Evolutionary conservation across 1,140 invertebrate genomes (phyloP).

Genomic region (Plectus sambesii): DNA sequence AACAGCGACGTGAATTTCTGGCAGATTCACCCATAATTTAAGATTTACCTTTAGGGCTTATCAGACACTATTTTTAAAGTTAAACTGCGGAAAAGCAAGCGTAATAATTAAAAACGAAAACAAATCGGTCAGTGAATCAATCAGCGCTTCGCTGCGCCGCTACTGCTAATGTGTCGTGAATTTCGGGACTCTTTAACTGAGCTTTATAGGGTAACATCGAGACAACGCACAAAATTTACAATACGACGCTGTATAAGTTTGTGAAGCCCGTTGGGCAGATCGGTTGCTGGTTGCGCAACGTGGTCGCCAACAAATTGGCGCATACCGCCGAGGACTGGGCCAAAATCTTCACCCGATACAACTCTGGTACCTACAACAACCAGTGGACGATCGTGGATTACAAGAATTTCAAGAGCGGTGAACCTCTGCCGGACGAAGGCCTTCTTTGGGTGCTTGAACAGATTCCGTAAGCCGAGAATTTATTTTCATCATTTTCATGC

Average conservation of each 20-base stretch:
- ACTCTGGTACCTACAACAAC: constrained; percentile 69
- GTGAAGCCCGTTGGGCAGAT: constrained; percentile 55
- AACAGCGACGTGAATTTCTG: no score
- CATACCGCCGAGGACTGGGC: constrained; percentile 61
- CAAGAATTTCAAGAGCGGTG: constrained; percentile 52
- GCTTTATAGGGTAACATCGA: constrained; percentile 53
- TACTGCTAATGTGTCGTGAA: no score
- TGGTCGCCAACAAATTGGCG: constrained; percentile 71
- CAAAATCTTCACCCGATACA: constrained; percentile 52
- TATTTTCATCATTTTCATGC: no score
- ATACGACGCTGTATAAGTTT: constrained; percentile 54
- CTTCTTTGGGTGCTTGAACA: constrained; percentile 69
- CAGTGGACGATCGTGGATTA: constrained; percentile 74
- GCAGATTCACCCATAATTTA: no score
- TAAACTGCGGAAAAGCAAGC: no score
- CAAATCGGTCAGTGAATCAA: no score
- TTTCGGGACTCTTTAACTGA: constrained; percentile 4
- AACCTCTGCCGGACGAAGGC: constrained; percentile 49
- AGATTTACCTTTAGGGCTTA: no score
- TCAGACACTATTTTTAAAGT: no score
- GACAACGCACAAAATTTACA: constrained; percentile 62
- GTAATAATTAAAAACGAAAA: no score
- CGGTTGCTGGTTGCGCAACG: constrained; percentile 58
- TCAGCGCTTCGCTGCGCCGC: no score
- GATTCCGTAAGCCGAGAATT: constrained; percentile 56